Evolutionary conservation across 2,888 invertebrate species (phyloP).

Genomic region (Heptascelio sp.): DNA sequence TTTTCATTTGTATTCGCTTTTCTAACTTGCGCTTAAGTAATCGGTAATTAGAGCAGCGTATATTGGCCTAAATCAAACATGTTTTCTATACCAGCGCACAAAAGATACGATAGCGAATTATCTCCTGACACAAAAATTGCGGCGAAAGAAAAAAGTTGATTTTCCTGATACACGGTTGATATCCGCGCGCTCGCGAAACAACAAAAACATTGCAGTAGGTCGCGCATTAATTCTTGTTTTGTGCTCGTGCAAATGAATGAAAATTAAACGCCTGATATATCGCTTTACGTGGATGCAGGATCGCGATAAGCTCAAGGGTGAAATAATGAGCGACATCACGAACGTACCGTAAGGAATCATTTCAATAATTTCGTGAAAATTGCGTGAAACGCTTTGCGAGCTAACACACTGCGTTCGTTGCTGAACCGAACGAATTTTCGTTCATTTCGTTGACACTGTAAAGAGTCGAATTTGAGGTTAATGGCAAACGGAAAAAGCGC

Average conservation of each 20-base stretch:
- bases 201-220: conserved; percentile 47
- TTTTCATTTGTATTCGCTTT: not conserved
- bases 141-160: conserved; percentile 9
- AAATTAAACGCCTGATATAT: conserved; percentile 58
- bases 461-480: too few species aligned
- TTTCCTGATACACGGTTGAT: conserved; percentile 26
- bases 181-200: conserved; percentile 11
- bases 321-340: conserved; percentile 49
- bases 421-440: too few species aligned
- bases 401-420: too few species aligned
- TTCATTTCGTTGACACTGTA: too few species aligned
- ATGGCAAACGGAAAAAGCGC: too few species aligned
- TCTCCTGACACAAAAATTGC: not conserved
- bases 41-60: too few species aligned
- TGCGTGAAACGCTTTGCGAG: conserved; percentile 1
- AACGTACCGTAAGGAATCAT: conserved; percentile 32
- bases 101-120: not conserved
- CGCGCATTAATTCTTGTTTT: conserved; percentile 52
- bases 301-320: conserved; percentile 61
- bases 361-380: conserved; percentile 37
- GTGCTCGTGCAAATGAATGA: conserved; percentile 45
- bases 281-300: conserved; percentile 39
- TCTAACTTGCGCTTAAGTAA: too few species aligned
- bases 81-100: not conserved
- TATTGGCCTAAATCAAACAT: not conserved